A percentile compares a stretch with the other conserved stretches of the same genome.
Evolutionary conservation across 2,113 vertebrate species (phyloP).

Genomic region (Cavia aperea): DNA sequence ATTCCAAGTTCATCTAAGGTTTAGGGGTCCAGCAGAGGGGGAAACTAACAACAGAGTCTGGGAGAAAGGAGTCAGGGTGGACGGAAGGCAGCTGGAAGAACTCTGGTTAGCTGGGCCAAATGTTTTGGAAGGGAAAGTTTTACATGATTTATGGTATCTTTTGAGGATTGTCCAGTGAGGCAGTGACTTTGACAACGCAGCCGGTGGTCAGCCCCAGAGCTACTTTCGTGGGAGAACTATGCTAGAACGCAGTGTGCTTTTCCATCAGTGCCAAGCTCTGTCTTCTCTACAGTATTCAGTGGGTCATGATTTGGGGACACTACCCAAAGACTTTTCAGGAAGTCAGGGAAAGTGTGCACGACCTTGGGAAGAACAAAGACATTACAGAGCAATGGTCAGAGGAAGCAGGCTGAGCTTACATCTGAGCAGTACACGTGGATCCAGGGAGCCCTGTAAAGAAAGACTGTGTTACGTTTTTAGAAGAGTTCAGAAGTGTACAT

Average conservation of each 20-base stretch:
- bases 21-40: not conserved
- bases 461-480: not conserved
- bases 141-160: not conserved
- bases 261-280: not conserved
- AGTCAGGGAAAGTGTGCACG: not conserved
- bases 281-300: not conserved
- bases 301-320: not conserved
- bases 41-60: not conserved
- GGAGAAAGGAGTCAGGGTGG: not conserved
- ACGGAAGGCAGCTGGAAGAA: not conserved
- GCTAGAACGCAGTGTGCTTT: not conserved
- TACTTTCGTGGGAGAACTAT: not conserved
- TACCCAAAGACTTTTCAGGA: not conserved
- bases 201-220: not conserved
- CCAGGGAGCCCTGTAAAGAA: not conserved
- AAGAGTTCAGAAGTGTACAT: not conserved
- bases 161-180: not conserved
- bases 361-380: not conserved
- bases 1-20: not conserved
- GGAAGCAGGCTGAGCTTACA: not conserved
- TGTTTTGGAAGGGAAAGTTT: not conserved
- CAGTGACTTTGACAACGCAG: not conserved
- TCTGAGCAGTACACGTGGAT: not conserved
- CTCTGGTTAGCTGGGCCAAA: not conserved
- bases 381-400: not conserved